Base-by-base conservation (phyloP, 1,140 invertebrate species). In the Brachionus manjavacas region DNA sequence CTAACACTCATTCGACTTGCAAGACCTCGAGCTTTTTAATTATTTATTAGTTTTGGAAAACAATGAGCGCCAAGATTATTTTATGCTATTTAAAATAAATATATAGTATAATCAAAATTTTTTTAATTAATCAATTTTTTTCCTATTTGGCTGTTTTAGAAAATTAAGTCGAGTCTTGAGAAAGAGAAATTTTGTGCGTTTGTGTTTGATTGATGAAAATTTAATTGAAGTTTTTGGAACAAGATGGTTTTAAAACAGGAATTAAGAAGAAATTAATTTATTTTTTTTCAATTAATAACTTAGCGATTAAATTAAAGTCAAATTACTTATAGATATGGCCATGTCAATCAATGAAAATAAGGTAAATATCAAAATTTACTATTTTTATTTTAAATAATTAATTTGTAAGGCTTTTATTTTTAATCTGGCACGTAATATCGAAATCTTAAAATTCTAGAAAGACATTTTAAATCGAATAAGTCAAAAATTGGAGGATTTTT, bases 51-150 rank as follows among this genome's bases (percentile, higher is more conserved):
- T 39, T 41, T 39, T 39, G 35, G n/a, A 35, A 20, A 55, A 55
- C 52, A 55, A 4, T 55, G 52, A 60, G 52, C 52, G 16, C 16
- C 49, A 60, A 20, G 4, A 20, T 25, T 60, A 20, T 60, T 60
- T 23, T 20, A 55, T 16, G 16, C 14, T 16, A 23, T 16, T 16
- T 55, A 7, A 55, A 55, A 55, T 8, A n/a, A 55, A 16, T 55
- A 0, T 55, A 20, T 2, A 55, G 7, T 2, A 0, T 68, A 12
- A 68, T 35, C 3, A 68, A 68, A 68, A 68, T 39, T 68, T 68
- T 68, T 35, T 68, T 14, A 68, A 68, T 31, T 68, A 31, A 68
- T 68, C 66, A 68, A 68, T 68, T 68, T 68, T 68, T 68, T 68
- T 66, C 23, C 60, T 66, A 25, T 66, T 28, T 66, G 60, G 23